Evolutionary conservation across 1,140 invertebrate genomes (phyloP).

Genomic region (Bombus turneri): DNA sequence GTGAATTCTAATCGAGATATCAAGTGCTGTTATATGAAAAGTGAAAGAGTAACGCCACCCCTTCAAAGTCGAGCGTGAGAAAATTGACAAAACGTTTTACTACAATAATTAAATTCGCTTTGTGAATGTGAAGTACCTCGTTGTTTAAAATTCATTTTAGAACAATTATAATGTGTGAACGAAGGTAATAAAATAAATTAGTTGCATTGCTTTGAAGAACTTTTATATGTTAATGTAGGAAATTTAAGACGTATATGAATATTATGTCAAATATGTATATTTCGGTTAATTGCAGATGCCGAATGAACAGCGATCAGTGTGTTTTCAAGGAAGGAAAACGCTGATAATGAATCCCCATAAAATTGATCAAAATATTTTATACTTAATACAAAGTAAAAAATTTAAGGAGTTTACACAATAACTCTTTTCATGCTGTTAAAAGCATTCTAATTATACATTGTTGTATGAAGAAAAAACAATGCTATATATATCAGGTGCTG

Average conservation of each 20-base stretch:
- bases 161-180: constrained; percentile 12
- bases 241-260: not conserved
- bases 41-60: constrained; percentile 1
- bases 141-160: constrained; percentile 2
- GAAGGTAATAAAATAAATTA: constrained; percentile 40
- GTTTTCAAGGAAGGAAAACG: constrained; percentile 62
- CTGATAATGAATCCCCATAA: constrained; percentile 58
- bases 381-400: constrained; percentile 44
- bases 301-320: constrained; percentile 57
- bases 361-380: constrained; percentile 51
- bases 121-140: not conserved
- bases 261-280: not conserved
- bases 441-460: constrained; percentile 43
- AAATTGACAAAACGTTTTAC: constrained; percentile 20
- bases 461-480: constrained; percentile 58
- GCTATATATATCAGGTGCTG: constrained; percentile 71
- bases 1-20: not conserved
- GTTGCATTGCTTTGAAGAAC: constrained; percentile 36
- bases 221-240: not conserved
- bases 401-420: constrained; percentile 50
- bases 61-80: constrained; percentile 3
- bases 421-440: constrained; percentile 15
- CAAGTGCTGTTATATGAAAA: constrained; percentile 9
- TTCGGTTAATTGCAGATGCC: constrained; percentile 69
- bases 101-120: constrained; percentile 23